These are phyloP conservation scores for Thamnophis sirtalis DNA, from an alignment of 2,113 vertebrate species.

Conservation along the genomic window DNA sequence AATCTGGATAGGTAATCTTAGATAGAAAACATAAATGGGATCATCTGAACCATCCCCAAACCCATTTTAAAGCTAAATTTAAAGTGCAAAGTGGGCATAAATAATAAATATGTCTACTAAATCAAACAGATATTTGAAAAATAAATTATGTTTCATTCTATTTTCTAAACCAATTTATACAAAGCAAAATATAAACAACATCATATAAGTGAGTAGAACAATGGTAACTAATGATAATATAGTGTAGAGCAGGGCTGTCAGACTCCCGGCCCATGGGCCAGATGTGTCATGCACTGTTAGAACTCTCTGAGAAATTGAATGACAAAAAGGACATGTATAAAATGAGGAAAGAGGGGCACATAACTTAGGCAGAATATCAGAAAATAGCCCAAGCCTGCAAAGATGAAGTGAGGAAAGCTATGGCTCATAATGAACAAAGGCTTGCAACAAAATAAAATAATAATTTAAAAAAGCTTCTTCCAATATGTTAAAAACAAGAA, in stretches of 20 bases:
- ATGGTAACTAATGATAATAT: conserved; percentile 30
- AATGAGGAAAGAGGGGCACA: too few species aligned
- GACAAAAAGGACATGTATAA: too few species aligned
- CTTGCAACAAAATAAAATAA: too few species aligned
- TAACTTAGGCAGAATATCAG: too few species aligned
- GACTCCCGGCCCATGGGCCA: too few species aligned
- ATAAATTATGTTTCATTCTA: background rate
- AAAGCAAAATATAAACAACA: conserved; percentile 16
- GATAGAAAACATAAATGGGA: background rate
- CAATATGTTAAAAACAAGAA: too few species aligned
- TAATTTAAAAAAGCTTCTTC: too few species aligned
- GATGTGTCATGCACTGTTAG: too few species aligned
- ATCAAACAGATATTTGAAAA: background rate
- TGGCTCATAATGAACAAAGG: too few species aligned
- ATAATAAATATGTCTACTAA: conserved; percentile 44
- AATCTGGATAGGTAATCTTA: background rate
- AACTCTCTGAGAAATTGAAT: too few species aligned
- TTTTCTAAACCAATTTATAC: conserved; percentile 12
- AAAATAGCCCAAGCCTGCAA: too few species aligned
- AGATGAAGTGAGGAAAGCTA: too few species aligned
- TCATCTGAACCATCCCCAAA: background rate
- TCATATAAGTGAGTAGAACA: background rate
- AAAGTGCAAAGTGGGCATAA: conserved; percentile 39
- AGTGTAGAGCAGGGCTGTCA: background rate
- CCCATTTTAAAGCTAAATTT: background rate